Percentiles rank a stretch among this genome's conserved stretches.
These are phyloP conservation scores for Acronicta psi DNA, from an alignment of 2,888 invertebrate species.

Conservation along the genomic window DNA sequence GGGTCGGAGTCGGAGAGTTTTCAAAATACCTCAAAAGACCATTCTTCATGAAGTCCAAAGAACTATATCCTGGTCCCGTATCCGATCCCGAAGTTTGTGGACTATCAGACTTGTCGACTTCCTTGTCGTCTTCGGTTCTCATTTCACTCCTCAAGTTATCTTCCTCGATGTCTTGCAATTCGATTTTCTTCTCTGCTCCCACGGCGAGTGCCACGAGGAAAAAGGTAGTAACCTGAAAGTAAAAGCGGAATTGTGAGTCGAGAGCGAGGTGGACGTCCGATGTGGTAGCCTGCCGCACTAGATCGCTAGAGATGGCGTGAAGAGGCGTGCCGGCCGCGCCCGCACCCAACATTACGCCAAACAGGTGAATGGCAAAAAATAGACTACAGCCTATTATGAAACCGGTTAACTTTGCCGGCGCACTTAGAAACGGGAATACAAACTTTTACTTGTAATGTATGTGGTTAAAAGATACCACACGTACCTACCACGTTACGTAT, in stretches of 20 bases:
- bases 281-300: conserved; percentile 60
- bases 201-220: conserved; percentile 74
- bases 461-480: conserved; percentile 74
- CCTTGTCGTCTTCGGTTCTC: conserved; percentile 86
- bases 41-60: conserved; percentile 76
- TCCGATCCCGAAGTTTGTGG: conserved; percentile 57
- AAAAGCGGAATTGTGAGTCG: conserved; percentile 72
- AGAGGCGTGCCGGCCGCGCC: conserved; percentile 62
- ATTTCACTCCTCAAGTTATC: conserved; percentile 91
- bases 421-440: conserved; percentile 77
- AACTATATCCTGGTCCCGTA: conserved; percentile 58
- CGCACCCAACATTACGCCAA: conserved; percentile 63
- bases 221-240: conserved; percentile 81
- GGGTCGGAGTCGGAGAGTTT: conserved; percentile 57
- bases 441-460: conserved; percentile 85
- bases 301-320: conserved; percentile 66
- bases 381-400: conserved; percentile 78
- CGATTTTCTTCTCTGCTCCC: conserved; percentile 90
- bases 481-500: conserved; percentile 65
- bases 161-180: conserved; percentile 93
- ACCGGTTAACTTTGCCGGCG: conserved; percentile 74
- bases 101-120: conserved; percentile 67
- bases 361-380: conserved; percentile 86
- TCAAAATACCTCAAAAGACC: conserved; percentile 75
- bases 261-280: conserved; percentile 63